Evolutionary conservation across 2,888 invertebrate genomes (phyloP).

Genomic region (Leucophora obtusa): DNA sequence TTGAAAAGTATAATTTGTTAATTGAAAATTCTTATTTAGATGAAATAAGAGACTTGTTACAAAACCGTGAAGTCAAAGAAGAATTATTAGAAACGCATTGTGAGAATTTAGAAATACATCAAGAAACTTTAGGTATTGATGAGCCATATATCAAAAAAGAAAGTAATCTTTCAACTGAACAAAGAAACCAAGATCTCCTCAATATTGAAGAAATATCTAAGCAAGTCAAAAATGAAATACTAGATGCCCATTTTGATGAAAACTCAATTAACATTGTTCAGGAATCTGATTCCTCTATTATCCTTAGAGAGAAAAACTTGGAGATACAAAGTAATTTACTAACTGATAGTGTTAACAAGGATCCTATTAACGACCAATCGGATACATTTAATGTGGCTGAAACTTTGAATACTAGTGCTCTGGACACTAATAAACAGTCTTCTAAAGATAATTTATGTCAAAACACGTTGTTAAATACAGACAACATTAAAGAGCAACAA

Average conservation of each 20-base stretch:
- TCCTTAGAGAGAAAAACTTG: too few relatives aligned
- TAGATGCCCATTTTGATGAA: neutral
- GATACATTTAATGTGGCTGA: too few relatives aligned
- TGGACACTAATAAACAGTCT: neutral
- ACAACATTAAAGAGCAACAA: neutral
- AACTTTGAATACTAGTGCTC: too few relatives aligned
- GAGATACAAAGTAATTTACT: too few relatives aligned
- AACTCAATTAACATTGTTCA: neutral
- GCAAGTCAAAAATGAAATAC: neutral
- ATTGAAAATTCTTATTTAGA: neutral
- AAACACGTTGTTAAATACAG: neutral
- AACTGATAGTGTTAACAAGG: too few relatives aligned
- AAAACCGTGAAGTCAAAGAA: conserved; percentile 9
- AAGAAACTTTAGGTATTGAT: neutral
- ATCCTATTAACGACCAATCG: too few relatives aligned
- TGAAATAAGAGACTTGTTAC: neutral
- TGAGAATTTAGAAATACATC: neutral
- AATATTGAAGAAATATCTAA: neutral
- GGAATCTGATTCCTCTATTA: too few relatives aligned
- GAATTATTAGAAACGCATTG: conserved; percentile 18
- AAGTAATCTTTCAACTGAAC: neutral
- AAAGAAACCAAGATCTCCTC: neutral
- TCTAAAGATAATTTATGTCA: neutral
- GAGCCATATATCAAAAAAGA: neutral
- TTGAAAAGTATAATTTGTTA: neutral